Evolutionary conservation across 1,140 invertebrate species (phyloP).

Genomic region (Apis dorsata): DNA sequence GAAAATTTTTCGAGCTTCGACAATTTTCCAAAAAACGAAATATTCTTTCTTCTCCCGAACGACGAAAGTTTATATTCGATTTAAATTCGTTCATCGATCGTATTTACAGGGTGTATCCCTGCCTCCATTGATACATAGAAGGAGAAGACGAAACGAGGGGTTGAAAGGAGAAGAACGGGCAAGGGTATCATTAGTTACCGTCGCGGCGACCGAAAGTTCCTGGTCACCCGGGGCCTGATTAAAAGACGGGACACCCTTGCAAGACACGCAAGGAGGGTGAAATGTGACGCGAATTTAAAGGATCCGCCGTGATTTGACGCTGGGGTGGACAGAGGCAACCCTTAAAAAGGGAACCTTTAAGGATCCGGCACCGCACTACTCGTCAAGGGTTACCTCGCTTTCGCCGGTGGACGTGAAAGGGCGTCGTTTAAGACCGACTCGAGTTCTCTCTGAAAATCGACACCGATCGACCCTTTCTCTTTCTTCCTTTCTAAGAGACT

Average conservation of each 20-base stretch:
- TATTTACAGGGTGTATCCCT: not conserved
- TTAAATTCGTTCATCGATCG: not conserved
- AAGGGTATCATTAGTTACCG: constrained; percentile 78
- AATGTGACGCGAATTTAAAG: constrained; percentile 80
- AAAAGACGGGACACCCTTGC: constrained; percentile 71
- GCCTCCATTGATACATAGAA: constrained; percentile 31
- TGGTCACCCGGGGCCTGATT: constrained; percentile 76
- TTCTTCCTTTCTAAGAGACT: too few relatives aligned
- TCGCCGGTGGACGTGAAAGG: constrained; percentile 52
- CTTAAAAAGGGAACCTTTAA: constrained; percentile 77
- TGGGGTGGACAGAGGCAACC: constrained; percentile 72
- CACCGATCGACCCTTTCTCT: not conserved
- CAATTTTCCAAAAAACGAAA: too few relatives aligned
- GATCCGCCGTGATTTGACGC: constrained; percentile 76
- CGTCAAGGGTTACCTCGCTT: constrained; percentile 69
- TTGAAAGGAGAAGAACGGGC: constrained; percentile 43
- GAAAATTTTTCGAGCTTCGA: not conserved
- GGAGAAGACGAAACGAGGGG: constrained; percentile 50
- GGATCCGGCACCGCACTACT: constrained; percentile 57
- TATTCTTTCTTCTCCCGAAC: too few relatives aligned
- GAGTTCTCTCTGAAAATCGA: constrained; percentile 41
- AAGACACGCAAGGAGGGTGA: constrained; percentile 66
- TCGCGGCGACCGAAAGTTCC: constrained; percentile 70
- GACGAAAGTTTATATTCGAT: not conserved
- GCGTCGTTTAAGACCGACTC: constrained; percentile 28